Conservation (phyloP, 2,888 invertebrate genomes). For the Aplocera efformata region DNA sequence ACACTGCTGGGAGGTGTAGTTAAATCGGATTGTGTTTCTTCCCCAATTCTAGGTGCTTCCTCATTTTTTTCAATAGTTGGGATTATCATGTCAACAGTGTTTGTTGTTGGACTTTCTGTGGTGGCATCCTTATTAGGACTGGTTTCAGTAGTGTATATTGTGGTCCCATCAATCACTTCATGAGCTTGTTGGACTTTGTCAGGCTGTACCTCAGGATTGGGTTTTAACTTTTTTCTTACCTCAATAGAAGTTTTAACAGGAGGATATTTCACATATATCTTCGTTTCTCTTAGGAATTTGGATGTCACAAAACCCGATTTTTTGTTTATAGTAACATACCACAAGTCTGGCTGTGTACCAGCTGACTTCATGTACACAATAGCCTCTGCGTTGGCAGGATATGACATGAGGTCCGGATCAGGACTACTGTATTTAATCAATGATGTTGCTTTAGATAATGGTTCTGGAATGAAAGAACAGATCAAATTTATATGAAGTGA, state of each 20-base stretch:
- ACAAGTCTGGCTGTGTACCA: conserved; percentile 80
- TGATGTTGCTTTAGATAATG: conserved; percentile 83
- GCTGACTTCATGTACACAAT: conserved; percentile 86
- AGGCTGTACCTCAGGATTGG: conserved; percentile 53
- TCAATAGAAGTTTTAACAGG: conserved; percentile 53
- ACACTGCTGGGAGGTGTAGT: conserved; percentile 1
- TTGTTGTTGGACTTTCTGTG: conserved; percentile 20
- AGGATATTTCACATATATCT: conserved; percentile 62
- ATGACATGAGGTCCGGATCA: conserved; percentile 81
- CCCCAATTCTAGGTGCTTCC: background rate
- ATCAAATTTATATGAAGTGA: conserved; percentile 39
- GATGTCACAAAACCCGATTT: conserved; percentile 84
- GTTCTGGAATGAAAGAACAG: conserved; percentile 65
- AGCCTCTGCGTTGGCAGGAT: conserved; percentile 77
- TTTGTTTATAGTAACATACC: conserved; percentile 86
- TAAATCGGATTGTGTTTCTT: conserved; percentile 2
- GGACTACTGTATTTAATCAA: conserved; percentile 77
- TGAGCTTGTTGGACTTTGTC: conserved; percentile 64
- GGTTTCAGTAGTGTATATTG: conserved; percentile 67
- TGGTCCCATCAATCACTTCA: conserved; percentile 85
- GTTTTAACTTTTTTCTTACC: conserved; percentile 24
- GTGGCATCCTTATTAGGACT: conserved; percentile 27
- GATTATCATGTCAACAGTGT: conserved; percentile 18
- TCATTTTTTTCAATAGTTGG: conserved; percentile 14
- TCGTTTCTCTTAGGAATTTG: conserved; percentile 80